phyloP scores from a whole-genome alignment of 2,113 vertebrate genomes.

The Dunckerocampus dactyliophorus region DNA sequence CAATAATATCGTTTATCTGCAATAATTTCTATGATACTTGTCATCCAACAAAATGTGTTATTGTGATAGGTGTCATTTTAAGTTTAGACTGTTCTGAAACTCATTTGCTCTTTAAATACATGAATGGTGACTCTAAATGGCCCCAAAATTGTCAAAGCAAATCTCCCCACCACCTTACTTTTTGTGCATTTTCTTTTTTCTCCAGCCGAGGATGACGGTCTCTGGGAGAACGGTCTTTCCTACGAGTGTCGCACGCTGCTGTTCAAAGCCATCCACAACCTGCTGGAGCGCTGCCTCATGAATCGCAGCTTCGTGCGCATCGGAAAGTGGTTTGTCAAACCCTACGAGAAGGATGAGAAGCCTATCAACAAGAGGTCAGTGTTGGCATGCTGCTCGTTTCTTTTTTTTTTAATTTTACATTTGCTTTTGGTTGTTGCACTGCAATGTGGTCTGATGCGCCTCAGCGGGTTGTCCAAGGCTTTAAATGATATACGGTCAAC shows the following conservation, averaged over 20 bases:
- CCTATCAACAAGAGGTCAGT: constrained; percentile 74
- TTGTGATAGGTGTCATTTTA: too few relatives aligned
- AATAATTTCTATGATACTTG: too few relatives aligned
- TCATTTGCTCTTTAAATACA: neutral
- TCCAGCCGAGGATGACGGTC: constrained; percentile 83
- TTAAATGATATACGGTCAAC: neutral
- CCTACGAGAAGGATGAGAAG: constrained; percentile 93
- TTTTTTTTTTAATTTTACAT: neutral
- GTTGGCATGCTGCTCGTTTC: neutral
- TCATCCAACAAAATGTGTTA: too few relatives aligned
- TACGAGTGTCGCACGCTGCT: constrained; percentile 96
- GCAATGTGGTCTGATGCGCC: constrained; percentile 15
- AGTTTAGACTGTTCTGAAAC: neutral
- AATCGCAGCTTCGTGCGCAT: constrained; percentile 90
- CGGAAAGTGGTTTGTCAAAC: constrained; percentile 94
- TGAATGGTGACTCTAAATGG: neutral
- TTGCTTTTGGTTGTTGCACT: constrained; percentile 1
- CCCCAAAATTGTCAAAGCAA: neutral
- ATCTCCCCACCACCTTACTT: neutral
- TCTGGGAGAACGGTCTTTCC: constrained; percentile 95
- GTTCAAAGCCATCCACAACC: constrained; percentile 96
- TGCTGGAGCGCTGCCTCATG: constrained; percentile 91
- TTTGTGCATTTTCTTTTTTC: constrained; percentile 2
- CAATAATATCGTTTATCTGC: too few relatives aligned
- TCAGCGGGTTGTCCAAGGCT: constrained; percentile 4